phyloP scores from a whole-genome alignment of 2,888 invertebrate genomes.

The Physocephala rufipes region DNA sequence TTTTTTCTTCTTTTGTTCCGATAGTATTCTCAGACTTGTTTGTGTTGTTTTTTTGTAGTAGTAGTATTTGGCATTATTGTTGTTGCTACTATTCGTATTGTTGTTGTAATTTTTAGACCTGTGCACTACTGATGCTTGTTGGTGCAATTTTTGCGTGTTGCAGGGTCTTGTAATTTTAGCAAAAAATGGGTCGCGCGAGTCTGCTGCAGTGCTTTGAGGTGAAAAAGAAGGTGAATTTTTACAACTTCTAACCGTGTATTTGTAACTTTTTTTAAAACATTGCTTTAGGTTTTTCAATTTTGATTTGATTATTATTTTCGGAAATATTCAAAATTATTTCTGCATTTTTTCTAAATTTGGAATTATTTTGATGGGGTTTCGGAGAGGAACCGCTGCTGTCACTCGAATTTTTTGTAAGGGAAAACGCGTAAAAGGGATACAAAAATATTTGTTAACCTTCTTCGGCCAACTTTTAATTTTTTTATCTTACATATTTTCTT shows the following conservation, averaged over 20 bases:
- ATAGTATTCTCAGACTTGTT: no score
- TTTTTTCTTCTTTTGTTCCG: no score
- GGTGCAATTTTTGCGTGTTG: conserved; percentile 57
- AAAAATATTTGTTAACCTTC: no score
- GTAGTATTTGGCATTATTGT: not conserved
- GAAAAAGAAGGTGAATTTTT: not conserved
- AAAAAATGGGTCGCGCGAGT: conserved; percentile 57
- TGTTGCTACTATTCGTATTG: not conserved
- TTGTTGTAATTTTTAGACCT: conserved; percentile 20
- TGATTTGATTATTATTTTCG: not conserved
- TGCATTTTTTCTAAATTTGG: no score
- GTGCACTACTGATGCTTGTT: conserved; percentile 34
- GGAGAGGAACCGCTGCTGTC: not conserved
- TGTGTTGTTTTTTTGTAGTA: no score
- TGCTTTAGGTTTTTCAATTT: conserved; percentile 5
- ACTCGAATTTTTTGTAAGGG: not conserved
- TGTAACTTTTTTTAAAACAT: conserved; percentile 2
- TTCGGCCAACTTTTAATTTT: no score
- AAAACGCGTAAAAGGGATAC: no score
- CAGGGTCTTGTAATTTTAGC: conserved; percentile 57
- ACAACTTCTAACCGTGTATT: conserved; percentile 23
- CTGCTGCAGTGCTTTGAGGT: conserved; percentile 8
- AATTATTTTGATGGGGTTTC: no score
- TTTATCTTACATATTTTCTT: no score
- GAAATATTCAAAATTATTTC: no score